These are phyloP conservation scores for Holothuria leucospilota DNA, from an alignment of 53 echinoderm and acorn worm genomes.

Conservation along the genomic window DNA sequence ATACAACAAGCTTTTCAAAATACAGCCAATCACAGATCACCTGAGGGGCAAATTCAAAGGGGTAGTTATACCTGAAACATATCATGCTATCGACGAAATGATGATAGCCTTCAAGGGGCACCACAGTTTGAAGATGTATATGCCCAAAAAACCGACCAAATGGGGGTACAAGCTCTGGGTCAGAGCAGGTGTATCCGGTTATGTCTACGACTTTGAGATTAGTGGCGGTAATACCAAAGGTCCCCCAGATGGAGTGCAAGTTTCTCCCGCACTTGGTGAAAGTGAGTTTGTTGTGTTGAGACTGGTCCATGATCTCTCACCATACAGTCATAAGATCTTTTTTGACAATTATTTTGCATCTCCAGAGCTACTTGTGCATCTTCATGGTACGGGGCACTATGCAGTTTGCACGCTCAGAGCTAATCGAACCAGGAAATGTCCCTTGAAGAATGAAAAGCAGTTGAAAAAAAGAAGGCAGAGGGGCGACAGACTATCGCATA, in stretches of 20 bases:
- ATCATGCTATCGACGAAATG: conserved; percentile 52
- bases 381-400: too few relatives aligned
- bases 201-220: conserved; percentile 38
- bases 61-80: not conserved
- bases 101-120: conserved; percentile 63
- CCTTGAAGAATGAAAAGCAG: conserved; percentile 24
- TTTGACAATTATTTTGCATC: conserved; percentile 56
- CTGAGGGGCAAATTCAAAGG: conserved; percentile 24
- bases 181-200: conserved; percentile 7
- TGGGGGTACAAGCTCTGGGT: conserved; percentile 53
- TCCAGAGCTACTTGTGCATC: conserved; percentile 24
- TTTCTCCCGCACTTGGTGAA: conserved; percentile 31
- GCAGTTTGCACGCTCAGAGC: too few relatives aligned
- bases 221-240: conserved; percentile 2
- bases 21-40: too few relatives aligned
- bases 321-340: conserved; percentile 39
- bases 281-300: conserved; percentile 16
- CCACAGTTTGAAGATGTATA: conserved; percentile 49
- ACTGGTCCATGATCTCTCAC: conserved; percentile 4
- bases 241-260: conserved; percentile 11
- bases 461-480: conserved; percentile 39
- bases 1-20: too few relatives aligned
- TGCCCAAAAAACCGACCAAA: conserved; percentile 48
- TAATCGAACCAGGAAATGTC: conserved; percentile 9
- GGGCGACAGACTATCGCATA: conserved; percentile 35